Conservation (phyloP, 2,888 invertebrate genomes). For the Phengaris arion region DNA sequence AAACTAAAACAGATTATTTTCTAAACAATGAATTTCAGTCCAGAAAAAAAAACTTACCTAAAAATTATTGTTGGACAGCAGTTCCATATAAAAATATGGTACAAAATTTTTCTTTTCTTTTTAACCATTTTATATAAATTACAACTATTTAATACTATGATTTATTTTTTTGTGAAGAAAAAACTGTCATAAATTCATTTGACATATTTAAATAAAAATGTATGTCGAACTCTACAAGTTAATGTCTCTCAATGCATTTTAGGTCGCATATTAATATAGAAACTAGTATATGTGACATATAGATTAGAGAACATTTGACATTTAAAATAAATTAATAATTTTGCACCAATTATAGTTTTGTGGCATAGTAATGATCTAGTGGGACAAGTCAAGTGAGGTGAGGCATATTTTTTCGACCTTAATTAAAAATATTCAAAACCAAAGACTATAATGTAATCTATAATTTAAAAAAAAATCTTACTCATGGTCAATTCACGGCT, state of each 20-base stretch:
- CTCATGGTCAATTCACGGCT: no score
- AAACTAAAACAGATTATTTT: no score
- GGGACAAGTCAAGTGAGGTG: not conserved
- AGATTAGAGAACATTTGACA: constrained; percentile 19
- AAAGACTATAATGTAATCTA: no score
- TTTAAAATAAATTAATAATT: constrained; percentile 5
- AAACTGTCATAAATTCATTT: not conserved
- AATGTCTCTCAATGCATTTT: not conserved
- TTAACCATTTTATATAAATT: not conserved
- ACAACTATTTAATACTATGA: not conserved
- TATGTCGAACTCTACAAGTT: not conserved
- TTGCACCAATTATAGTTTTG: not conserved
- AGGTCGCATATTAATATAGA: not conserved
- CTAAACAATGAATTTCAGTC: no score
- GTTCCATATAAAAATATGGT: no score
- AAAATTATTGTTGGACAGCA: no score
- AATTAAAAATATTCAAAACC: no score
- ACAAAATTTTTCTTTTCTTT: no score
- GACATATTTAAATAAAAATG: not conserved
- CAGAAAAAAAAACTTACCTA: no score
- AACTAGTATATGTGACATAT: constrained; percentile 6
- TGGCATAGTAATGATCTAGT: not conserved
- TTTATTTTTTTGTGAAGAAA: not conserved
- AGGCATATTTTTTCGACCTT: no score
- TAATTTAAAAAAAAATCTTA: no score